phyloP scores from a whole-genome alignment of 2,888 invertebrate species.

The Eutolmus rufibarbis region DNA sequence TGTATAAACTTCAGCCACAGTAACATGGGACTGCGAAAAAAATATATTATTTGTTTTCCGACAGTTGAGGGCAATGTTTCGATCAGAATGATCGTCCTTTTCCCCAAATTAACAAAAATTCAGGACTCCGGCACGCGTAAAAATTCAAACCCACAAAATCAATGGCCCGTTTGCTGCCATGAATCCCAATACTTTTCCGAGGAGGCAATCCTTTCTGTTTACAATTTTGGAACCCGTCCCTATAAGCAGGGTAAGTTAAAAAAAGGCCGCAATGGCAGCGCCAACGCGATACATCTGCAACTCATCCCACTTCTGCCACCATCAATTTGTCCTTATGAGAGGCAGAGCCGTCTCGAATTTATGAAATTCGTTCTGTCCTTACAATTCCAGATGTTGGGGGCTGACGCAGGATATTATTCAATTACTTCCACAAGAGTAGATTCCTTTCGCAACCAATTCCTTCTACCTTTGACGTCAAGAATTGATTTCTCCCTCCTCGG shows the following conservation, averaged over 20 bases:
- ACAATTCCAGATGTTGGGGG: constrained; percentile 27
- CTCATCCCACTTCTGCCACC: not conserved
- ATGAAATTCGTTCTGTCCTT: constrained; percentile 16
- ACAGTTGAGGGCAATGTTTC: not conserved
- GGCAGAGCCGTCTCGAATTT: constrained; percentile 10
- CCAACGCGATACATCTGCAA: not conserved
- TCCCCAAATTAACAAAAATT: not conserved
- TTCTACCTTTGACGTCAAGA: constrained; percentile 17
- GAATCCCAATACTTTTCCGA: not conserved
- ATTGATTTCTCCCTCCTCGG: not conserved
- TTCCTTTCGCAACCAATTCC: constrained; percentile 20
- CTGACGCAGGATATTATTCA: constrained; percentile 39
- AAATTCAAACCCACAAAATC: constrained; percentile 21
- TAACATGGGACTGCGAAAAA: not conserved
- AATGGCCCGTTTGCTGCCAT: constrained; percentile 19
- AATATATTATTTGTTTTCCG: not conserved
- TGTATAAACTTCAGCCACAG: not conserved
- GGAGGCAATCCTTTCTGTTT: not conserved
- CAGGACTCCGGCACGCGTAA: not conserved
- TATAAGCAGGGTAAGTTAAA: not conserved
- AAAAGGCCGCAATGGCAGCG: not conserved
- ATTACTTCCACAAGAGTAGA: constrained; percentile 31
- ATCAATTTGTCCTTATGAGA: not conserved
- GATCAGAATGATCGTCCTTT: not conserved
- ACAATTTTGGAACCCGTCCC: not conserved